A percentile compares a stretch with the other conserved stretches of the same genome.
Conservation (phyloP, 2,888 invertebrate species). For the Norana najaformis region DNA sequence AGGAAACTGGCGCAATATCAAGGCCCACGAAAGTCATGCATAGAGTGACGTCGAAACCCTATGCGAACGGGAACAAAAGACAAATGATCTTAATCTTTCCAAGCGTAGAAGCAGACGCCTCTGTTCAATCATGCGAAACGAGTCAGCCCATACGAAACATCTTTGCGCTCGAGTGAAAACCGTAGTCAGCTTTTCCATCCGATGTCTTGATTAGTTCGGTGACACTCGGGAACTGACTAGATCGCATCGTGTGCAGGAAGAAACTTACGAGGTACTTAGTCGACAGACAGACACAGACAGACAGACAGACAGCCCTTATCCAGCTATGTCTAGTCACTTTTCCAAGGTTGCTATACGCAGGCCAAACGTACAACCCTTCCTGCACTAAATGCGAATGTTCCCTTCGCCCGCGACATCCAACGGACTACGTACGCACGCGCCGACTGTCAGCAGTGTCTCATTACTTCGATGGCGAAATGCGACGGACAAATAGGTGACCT, state of each 20-base stretch:
- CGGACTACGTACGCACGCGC: neutral
- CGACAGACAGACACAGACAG: no score
- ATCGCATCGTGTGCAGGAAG: neutral
- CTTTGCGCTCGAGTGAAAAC: neutral
- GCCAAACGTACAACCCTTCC: neutral
- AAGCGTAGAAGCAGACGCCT: neutral
- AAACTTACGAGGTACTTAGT: no score
- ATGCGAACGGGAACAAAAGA: neutral
- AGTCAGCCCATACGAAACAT: neutral
- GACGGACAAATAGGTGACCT: neutral
- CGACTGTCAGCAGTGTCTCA: neutral
- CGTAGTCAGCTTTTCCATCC: neutral
- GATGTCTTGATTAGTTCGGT: neutral
- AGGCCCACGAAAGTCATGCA: neutral
- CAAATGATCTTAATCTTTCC: neutral
- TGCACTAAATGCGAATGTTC: neutral
- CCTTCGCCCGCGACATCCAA: neutral
- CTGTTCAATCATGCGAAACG: neutral
- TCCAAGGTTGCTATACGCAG: neutral
- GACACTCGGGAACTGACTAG: neutral
- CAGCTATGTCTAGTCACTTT: neutral
- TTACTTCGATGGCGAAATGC: neutral
- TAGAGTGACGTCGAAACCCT: neutral
- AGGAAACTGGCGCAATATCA: no score
- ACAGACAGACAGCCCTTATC: no score